Evolutionary conservation across 1,140 invertebrate genomes (phyloP).

Genomic region (Latrodectus geometricus): DNA sequence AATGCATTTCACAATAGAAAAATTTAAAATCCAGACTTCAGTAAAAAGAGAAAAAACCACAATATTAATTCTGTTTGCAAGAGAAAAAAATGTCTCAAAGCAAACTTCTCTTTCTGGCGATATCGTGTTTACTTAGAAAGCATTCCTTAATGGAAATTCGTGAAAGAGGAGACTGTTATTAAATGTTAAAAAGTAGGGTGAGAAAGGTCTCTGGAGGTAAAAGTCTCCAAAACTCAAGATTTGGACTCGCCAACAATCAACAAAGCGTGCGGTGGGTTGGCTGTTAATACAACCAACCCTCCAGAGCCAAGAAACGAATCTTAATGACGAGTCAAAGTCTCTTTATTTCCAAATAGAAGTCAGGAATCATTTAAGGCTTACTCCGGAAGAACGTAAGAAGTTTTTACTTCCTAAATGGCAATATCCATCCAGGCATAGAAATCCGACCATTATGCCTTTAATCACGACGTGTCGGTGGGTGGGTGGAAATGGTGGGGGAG

Average conservation of each 20-base stretch:
- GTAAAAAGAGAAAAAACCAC: no score
- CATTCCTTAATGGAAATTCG: no score
- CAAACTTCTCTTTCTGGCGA: no score
- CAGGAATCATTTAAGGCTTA: constrained; percentile 32
- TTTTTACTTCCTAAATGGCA: constrained; percentile 8
- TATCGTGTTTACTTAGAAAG: no score
- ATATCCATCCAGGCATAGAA: constrained; percentile 3
- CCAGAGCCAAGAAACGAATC: neutral
- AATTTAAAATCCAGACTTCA: no score
- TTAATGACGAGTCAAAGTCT: constrained; percentile 7
- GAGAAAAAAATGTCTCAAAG: no score
- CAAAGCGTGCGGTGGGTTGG: constrained; percentile 6
- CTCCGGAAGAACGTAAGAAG: constrained; percentile 13
- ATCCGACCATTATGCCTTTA: constrained; percentile 40
- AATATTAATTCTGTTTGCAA: no score
- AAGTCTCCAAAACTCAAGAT: neutral
- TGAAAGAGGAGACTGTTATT: neutral
- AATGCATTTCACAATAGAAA: no score
- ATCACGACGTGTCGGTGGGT: constrained; percentile 30
- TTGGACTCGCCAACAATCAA: neutral
- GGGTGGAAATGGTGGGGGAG: constrained; percentile 12
- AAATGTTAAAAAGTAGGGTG: constrained; percentile 52
- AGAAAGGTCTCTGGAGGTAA: constrained; percentile 11
- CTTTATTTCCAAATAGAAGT: constrained; percentile 1
- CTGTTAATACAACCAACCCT: neutral